Percentiles rank a stretch among this genome's conserved stretches.
Evolutionary conservation across 2,113 vertebrate species (phyloP).

Genomic region (Spea bombifrons): DNA sequence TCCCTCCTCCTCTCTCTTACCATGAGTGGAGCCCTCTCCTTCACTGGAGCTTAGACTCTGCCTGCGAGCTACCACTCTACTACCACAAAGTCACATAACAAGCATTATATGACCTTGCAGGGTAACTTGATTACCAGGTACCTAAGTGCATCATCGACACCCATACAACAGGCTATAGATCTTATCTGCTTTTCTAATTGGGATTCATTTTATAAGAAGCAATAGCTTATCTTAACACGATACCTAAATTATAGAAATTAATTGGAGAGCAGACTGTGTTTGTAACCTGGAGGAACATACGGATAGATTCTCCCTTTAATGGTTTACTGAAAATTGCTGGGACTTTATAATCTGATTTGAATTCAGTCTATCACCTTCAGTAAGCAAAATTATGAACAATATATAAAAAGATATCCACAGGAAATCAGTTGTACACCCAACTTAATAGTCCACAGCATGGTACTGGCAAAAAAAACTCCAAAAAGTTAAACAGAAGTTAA

Average conservation of each 20-base stretch:
- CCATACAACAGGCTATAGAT: constrained; percentile 16
- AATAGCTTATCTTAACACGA: constrained; percentile 37
- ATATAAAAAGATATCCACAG: constrained; percentile 36
- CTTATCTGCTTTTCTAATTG: constrained; percentile 38
- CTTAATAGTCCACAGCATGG: constrained; percentile 47
- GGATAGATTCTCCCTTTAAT: constrained; percentile 14
- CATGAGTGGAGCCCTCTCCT: too few species aligned
- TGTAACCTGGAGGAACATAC: constrained; percentile 19
- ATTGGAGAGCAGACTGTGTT: constrained; percentile 31
- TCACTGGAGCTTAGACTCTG: too few species aligned
- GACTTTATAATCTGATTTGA: constrained; percentile 35
- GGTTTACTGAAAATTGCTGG: constrained; percentile 26
- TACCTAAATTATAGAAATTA: constrained; percentile 27
- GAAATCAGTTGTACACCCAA: constrained; percentile 28
- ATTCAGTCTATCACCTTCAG: constrained; percentile 37
- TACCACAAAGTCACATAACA: too few species aligned
- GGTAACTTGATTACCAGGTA: too few species aligned
- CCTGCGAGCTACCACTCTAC: too few species aligned
- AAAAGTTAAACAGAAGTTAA: constrained; percentile 49
- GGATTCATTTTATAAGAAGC: constrained; percentile 33
- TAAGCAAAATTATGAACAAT: constrained; percentile 30
- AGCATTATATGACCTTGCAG: too few species aligned
- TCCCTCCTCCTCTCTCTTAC: too few species aligned
- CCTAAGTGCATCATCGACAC: too few species aligned
- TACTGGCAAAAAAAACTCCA: constrained; percentile 43